Base-by-base conservation (phyloP, 2,888 invertebrate genomes). In the Timandra comae region DNA sequence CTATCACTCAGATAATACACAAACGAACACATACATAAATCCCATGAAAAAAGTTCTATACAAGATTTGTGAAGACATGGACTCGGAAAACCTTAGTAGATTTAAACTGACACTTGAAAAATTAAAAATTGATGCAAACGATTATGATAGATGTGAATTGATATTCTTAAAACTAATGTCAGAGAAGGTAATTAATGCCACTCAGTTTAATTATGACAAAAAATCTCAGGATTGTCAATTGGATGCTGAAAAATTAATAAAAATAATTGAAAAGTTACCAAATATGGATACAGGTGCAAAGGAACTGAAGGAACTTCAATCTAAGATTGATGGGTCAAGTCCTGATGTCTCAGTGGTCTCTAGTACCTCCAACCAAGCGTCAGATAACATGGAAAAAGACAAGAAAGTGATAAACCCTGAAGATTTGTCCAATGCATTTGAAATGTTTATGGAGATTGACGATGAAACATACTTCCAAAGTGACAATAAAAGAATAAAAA, bases 21-120 rank as follows among this genome's bases (percentile, higher is more conserved):
- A 55, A 43, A 42, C 54, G 1, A 65, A 43, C 30, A 52, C 62
- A 34, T 63, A 69, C 37, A 53, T 84, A 7, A 68, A 76, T 52
- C 77, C 76, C 3, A 60, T 75, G 38, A 82, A 75, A 41, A 82
- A 78, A 49, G 56, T 56, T 6, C 43, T 85, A 12, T 85, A 82
- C 33, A 69, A 63, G 50, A 38, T 84, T 6, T 80, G 82, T 67
- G 85, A 85, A 58, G 60, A 58, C 34, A 64, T 78, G 10, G 70
- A 63, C 11, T 43, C 47, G 0, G 56, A 66, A 16, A 72, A 67
- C 41, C 50, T 80, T 4, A 30, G 45, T 2, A 76, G 62, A 43
- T 46, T 85, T 5, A 76, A 81, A 49, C 66, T 61, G 38, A 52
- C 76, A 8, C 58, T 85, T 12, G 28, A 49, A 1, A 69, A 75